Conservation (phyloP, 2,888 invertebrate species). For the Aethes cnicana region DNA sequence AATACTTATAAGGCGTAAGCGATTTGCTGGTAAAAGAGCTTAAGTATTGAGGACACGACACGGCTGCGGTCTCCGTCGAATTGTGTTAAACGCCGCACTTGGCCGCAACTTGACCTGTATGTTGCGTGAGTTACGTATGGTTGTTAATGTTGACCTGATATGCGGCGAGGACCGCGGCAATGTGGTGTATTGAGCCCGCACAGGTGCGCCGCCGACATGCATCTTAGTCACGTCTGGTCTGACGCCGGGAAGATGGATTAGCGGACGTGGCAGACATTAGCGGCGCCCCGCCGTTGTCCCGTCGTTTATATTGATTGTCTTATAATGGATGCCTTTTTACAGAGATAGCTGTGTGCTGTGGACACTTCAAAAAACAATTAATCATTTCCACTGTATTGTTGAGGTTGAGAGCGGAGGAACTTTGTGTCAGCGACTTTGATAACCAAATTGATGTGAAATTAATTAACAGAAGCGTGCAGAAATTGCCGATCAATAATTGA, state of each 20-base stretch:
- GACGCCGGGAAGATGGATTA: conserved; percentile 54
- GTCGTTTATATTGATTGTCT: conserved; percentile 20
- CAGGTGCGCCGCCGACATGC: conserved; percentile 55
- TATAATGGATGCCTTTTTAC: conserved; percentile 8
- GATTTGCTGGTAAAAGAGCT: conserved; percentile 18
- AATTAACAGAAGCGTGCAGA: no score
- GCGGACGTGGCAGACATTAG: conserved; percentile 47
- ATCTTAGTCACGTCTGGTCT: conserved; percentile 54
- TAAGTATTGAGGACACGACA: conserved; percentile 17
- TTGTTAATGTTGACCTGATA: conserved; percentile 1
- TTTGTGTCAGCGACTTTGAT: no score
- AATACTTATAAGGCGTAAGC: conserved; percentile 14
- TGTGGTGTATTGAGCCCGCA: conserved; percentile 46
- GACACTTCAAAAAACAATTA: not conserved
- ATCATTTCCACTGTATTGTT: no score
- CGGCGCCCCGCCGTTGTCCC: conserved; percentile 27
- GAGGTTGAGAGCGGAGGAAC: no score
- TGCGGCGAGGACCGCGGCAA: conserved; percentile 8
- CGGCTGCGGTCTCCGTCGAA: not conserved
- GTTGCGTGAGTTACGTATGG: conserved; percentile 3
- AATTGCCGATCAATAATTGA: no score
- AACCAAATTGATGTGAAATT: no score
- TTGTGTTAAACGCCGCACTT: not conserved
- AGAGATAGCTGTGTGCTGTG: not conserved
- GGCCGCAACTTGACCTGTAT: conserved; percentile 9